Evolutionary conservation across 2,888 invertebrate genomes (phyloP).

Genomic region (Mystacides longicornis): DNA sequence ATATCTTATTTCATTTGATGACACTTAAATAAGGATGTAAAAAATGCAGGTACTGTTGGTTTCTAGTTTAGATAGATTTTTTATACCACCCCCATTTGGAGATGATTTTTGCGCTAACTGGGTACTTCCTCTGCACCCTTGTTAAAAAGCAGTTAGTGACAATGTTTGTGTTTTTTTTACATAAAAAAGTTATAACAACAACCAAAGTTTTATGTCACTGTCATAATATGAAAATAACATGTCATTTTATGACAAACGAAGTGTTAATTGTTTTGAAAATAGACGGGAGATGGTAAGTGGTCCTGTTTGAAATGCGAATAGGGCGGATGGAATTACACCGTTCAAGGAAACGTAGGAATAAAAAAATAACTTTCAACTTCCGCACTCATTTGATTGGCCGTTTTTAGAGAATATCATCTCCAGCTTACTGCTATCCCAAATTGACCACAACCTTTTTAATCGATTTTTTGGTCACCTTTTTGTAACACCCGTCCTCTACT

Average conservation of each 20-base stretch:
- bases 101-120: constrained; percentile 1
- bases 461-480: too few species aligned
- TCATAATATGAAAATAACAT: neutral
- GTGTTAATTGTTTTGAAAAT: neutral
- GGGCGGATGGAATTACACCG: too few species aligned
- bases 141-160: neutral
- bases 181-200: neutral
- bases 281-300: neutral
- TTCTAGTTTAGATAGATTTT: neutral
- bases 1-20: neutral
- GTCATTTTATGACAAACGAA: constrained; percentile 2
- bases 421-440: too few species aligned
- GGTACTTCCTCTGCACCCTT: neutral
- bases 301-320: neutral
- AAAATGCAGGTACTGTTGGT: neutral
- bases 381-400: too few species aligned
- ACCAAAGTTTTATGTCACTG: neutral
- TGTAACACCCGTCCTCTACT: too few species aligned
- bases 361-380: too few species aligned
- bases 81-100: neutral
- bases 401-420: too few species aligned
- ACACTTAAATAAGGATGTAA: neutral
- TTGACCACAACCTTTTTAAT: too few species aligned
- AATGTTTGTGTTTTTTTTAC: neutral
- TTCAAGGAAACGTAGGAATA: too few species aligned